A percentile compares a stretch with the other conserved stretches of the same genome.
phyloP scores from a whole-genome alignment of 2,113 vertebrate genomes.

The Labeo catla region DNA sequence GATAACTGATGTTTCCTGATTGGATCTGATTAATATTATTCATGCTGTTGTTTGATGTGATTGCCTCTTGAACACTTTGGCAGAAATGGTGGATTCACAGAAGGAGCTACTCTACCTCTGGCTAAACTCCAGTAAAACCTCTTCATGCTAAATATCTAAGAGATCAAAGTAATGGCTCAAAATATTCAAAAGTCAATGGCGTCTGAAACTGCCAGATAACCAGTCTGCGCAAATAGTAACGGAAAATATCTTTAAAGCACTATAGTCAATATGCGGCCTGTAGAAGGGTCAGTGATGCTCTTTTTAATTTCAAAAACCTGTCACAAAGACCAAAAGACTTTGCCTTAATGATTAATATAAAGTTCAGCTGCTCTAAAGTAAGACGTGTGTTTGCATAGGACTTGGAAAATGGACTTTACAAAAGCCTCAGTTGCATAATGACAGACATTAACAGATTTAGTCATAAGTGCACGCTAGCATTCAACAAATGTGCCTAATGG shows the following conservation, averaged over 20 bases:
- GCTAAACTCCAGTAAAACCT: slow-evolving; percentile 17
- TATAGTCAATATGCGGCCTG: neutral
- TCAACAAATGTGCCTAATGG: neutral
- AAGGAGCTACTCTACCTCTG: slow-evolving; percentile 3
- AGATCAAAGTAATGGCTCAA: slow-evolving; percentile 16
- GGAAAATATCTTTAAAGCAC: neutral
- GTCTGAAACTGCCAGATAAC: neutral
- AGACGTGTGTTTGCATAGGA: neutral
- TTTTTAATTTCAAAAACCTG: neutral
- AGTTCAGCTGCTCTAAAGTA: neutral
- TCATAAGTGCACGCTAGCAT: neutral
- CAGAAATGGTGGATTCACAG: neutral
- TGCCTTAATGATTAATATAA: neutral
- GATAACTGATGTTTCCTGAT: slow-evolving; percentile 52
- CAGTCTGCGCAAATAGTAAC: neutral
- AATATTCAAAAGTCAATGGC: slow-evolving; percentile 6
- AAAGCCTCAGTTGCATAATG: slow-evolving; percentile 13
- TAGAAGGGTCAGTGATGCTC: no score
- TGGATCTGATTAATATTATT: slow-evolving; percentile 47
- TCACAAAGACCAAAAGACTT: neutral
- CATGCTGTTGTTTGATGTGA: slow-evolving; percentile 31
- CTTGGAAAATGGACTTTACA: slow-evolving; percentile 15
- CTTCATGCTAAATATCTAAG: neutral
- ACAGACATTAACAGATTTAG: slow-evolving; percentile 13
- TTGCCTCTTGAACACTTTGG: slow-evolving; percentile 11